Evolutionary conservation across 2,113 vertebrate genomes (phyloP), one percentile per base, ranked within the genome.

Genomic region (Mirza zaza): DNA sequence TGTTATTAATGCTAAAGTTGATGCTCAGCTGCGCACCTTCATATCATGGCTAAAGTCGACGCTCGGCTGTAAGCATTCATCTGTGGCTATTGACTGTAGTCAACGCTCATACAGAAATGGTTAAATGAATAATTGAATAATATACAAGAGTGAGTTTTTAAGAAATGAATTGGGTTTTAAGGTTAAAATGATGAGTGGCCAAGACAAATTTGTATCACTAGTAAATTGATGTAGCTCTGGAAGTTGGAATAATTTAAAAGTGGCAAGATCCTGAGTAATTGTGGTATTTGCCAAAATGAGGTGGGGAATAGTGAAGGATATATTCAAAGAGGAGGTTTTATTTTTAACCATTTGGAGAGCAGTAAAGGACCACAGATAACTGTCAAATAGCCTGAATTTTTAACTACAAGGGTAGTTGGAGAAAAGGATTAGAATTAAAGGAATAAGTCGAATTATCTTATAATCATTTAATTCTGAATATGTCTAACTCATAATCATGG

Each of bases 131-230:
- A 85, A 48, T 63, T 94, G 42, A 81, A 39, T 94, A 68, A 29
- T 82, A 45, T 83, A 27, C 39, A 71, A 70, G 34, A 73, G 21
- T 21, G 79, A 34, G 1, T 23, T 77, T 82, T 86, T 67, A 77
- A 90, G 70, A 83, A 95, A 34, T 42, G 9, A 93, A 42, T 88
- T 85, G 48, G n/a, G n/a, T 94, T 87, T 93, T 94, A 90, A 82
- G 9, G 20, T 87, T 85, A 95, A 88, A 93, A 29, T 75, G 63
- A 52, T 32, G 29, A 45, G 2, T 63, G 23, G 14, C 21, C 93
- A 89, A 91, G 87, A 63, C 18, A 70, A 61, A 76, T 71, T 93
- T 75, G 32, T 68, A n/a, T 77, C 32, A 52, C 83, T 32, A 50
- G 45, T 82, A 57, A 76, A 75, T 48, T 59, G 17, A 39, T 92